Evolutionary conservation across 2,888 invertebrate genomes (phyloP).

Genomic region (Prosapia bicincta): DNA sequence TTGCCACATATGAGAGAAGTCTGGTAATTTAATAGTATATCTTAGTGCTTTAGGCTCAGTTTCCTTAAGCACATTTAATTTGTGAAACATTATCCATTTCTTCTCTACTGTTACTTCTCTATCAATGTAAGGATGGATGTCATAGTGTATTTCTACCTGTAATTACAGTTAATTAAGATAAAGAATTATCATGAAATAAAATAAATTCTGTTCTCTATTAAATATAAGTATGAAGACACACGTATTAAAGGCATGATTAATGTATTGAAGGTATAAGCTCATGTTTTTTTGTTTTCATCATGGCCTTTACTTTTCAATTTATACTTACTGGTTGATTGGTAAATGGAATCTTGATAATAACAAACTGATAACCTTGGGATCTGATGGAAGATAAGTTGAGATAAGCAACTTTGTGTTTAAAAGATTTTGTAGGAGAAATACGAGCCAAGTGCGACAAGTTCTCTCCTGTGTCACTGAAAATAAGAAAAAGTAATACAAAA

Average conservation of each 20-base stretch:
- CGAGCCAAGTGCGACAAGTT: slow-evolving; percentile 57
- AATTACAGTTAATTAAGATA: too few relatives aligned
- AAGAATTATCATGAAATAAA: too few relatives aligned
- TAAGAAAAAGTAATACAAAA: slow-evolving; percentile 25
- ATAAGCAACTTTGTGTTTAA: slow-evolving; percentile 49
- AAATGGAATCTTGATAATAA: background rate
- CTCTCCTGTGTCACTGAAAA: slow-evolving; percentile 52
- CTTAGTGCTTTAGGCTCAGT: slow-evolving; percentile 57
- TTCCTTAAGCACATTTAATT: slow-evolving; percentile 49
- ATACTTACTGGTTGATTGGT: background rate
- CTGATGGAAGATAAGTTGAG: background rate
- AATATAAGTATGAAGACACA: too few relatives aligned
- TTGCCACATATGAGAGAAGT: slow-evolving; percentile 57
- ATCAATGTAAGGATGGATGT: slow-evolving; percentile 47
- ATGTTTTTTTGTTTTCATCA: too few relatives aligned
- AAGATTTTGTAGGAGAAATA: slow-evolving; percentile 51
- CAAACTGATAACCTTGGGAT: background rate
- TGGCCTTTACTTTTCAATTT: too few relatives aligned
- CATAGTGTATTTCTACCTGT: slow-evolving; percentile 61
- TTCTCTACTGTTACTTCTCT: background rate
- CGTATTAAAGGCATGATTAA: too few relatives aligned
- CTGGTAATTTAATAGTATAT: slow-evolving; percentile 58
- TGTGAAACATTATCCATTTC: background rate
- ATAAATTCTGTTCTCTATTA: too few relatives aligned
- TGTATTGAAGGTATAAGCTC: too few relatives aligned